These are phyloP conservation scores for Epinotia nisella DNA, from an alignment of 2,888 invertebrate species.

Conservation along the genomic window DNA sequence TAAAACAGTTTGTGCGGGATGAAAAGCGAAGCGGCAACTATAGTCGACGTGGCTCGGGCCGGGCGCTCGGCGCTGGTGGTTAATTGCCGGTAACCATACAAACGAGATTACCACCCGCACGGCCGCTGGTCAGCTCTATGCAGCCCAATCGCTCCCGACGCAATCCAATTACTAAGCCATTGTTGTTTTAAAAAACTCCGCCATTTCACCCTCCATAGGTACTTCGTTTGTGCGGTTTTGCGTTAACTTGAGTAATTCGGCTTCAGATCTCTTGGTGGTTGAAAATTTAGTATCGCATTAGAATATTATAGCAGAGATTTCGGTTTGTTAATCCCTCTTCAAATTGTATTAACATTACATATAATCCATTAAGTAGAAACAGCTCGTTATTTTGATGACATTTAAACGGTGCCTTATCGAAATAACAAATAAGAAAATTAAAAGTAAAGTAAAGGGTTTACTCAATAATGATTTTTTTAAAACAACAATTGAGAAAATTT, in stretches of 20 bases:
- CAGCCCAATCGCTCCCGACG: slow-evolving; percentile 60
- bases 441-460: slow-evolving; percentile 45
- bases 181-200: slow-evolving; percentile 55
- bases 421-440: slow-evolving; percentile 10
- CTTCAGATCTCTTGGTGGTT: slow-evolving; percentile 12
- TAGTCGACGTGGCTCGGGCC: slow-evolving; percentile 45
- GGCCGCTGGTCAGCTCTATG: slow-evolving; percentile 48
- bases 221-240: slow-evolving; percentile 35
- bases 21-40: slow-evolving; percentile 41
- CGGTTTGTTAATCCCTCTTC: neutral
- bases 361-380: neutral
- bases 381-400: neutral
- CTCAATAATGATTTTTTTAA: slow-evolving; percentile 47
- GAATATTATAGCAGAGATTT: slow-evolving; percentile 1
- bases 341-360: slow-evolving; percentile 3
- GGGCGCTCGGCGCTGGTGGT: slow-evolving; percentile 54
- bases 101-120: slow-evolving; percentile 64
- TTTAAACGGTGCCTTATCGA: neutral
- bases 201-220: slow-evolving; percentile 28
- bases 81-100: slow-evolving; percentile 74
- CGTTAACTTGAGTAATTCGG: slow-evolving; percentile 32
- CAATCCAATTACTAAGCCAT: slow-evolving; percentile 67
- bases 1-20: neutral
- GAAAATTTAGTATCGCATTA: neutral
- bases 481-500: slow-evolving; percentile 58